Base-by-base conservation (phyloP, 2,113 vertebrate species). In the Chionodraco myersi region DNA sequence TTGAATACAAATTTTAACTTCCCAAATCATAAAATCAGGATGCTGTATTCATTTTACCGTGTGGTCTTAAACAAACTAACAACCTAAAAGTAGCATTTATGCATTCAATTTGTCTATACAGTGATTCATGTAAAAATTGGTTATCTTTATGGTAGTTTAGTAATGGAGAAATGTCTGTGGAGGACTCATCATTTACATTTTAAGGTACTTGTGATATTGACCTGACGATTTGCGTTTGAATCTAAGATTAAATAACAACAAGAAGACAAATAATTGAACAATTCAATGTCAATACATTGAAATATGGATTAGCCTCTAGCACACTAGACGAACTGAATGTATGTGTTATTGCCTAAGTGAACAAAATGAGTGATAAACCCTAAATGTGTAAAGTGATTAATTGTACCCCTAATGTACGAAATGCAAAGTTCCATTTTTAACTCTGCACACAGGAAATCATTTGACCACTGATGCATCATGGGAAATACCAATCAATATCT, bases 401-500 rank as follows among this genome's bases (percentile, higher is more conserved):
- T 34, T 47, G 12, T 63, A 13, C 4, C 15, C 51, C 47, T n/a
- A 49, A 41, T 51, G 26, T 4, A 23, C 36, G 7, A 10, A 23
- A 21, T 23, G 6, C 14, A 10, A 48, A 47, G 10, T 9, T 70
- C 44, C 58, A 15, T n/a, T 73, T n/a, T 73, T 18, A 52, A 41
- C 36, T 41, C 18, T 2, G n/a, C 5, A 10, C 58, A 51, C 14
- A 26, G 10, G 4, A 44, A 72, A 57, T 41, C 0, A 64, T 80
- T 51, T 30, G 9, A 21, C 14, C 10, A 10, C 18, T 23, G 52
- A 36, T 72, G 44, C 59, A 73, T 59, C 44, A 69, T 71, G 57
- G 59, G 59, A 67, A 52, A 57, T 16, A 53, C 16, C n/a, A 36
- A 53, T 3, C 52, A 36, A 15, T 56, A 68, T 69, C 59, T 59